Base-by-base conservation (phyloP, 2,113 vertebrate genomes). In the Salvelinus fontinalis region DNA sequence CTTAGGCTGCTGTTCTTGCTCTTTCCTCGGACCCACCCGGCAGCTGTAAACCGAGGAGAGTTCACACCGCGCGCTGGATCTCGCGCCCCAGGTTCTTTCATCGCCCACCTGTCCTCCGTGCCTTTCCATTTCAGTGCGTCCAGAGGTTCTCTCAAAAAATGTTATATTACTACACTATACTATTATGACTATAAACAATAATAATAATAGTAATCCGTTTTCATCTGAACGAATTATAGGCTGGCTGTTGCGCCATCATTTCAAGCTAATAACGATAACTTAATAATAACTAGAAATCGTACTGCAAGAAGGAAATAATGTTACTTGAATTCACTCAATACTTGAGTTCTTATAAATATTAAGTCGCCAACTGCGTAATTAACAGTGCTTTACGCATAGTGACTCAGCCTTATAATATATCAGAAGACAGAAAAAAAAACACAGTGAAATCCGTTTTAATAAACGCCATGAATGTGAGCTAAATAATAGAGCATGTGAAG, bases 21-120 rank as follows among this genome's bases (percentile, higher is more conserved):
- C 27, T 57, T 67, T 67, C 54, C 31, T 3, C 18, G 64, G 73
- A 75, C 26, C 27, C 71, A 48, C 65, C 76, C 57, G 64, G 73
- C 74, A 64, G 44, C 31, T 78, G 84, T 82, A 79, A 84, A 44
- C 69, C 1, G 75, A 83, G 39, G 39, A 39, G 78, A 70, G 75
- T 54, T 85, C 85, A 87, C 89, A 90, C 66, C 1, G 39, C n/a
- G 12, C 24, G 24, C 39, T 4, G 24, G 34, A 48, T 70, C 67
- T 49, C 67, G 31, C 31, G 29, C 16, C 20, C 26, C 11, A 20
- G 26, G 22, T 31, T 13, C 73, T 14, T 66, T 54, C 57, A 57
- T 59, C 62, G 64, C 60, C 39, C 78, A 80, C 78, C 78, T 80
- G 78, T 72, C 60, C 24, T 8, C 27, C 22, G 9, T 34, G 11